Conservation (phyloP, 2,888 invertebrate species). For the Taenaris catops region DNA sequence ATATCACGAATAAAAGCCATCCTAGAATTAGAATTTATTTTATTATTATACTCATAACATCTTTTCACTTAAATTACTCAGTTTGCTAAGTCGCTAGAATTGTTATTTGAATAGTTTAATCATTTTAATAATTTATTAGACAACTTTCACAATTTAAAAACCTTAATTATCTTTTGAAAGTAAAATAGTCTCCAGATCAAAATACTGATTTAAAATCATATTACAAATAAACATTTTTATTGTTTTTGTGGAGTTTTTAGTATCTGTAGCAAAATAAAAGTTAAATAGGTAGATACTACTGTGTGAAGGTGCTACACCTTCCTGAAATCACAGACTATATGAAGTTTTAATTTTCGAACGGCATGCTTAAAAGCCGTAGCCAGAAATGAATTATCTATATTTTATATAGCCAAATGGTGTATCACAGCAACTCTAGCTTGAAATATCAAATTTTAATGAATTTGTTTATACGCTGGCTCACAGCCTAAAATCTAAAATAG, state of each 20-base stretch:
- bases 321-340: no score
- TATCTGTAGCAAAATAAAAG: no score
- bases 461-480: slow-evolving; percentile 69
- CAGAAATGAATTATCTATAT: slow-evolving; percentile 52
- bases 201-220: slow-evolving; percentile 8
- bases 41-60: slow-evolving; percentile 77
- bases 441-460: slow-evolving; percentile 68
- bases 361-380: slow-evolving; percentile 14
- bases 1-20: slow-evolving; percentile 17
- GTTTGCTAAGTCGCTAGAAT: slow-evolving; percentile 71
- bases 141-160: slow-evolving; percentile 64
- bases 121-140: slow-evolving; percentile 69
- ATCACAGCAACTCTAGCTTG: slow-evolving; percentile 79
- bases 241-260: no score
- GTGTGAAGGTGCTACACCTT: no score
- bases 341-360: no score
- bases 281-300: no score
- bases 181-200: slow-evolving; percentile 1
- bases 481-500: slow-evolving; percentile 72
- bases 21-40: slow-evolving; percentile 40
- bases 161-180: slow-evolving; percentile 32
- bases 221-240: slow-evolving; percentile 1
- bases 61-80: slow-evolving; percentile 68
- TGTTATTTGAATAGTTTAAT: slow-evolving; percentile 70
- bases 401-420: slow-evolving; percentile 69